These are phyloP conservation scores for Podarcis raffonei DNA, from an alignment of 2,113 vertebrate species.

Conservation along the genomic window DNA sequence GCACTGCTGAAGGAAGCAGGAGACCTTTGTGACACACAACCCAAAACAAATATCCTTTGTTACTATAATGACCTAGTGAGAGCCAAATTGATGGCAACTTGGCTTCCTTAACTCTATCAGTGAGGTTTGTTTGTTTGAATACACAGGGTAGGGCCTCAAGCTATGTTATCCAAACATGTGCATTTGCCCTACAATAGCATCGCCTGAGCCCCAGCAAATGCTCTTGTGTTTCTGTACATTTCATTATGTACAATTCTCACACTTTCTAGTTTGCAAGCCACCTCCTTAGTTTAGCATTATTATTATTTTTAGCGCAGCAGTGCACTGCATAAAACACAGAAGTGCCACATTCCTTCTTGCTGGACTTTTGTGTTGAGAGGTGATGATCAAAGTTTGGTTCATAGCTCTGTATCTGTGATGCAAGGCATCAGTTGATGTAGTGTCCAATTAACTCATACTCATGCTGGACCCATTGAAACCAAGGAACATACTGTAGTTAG, in stretches of 20 bases:
- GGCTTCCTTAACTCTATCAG: conserved; percentile 15
- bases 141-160: neutral
- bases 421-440: neutral
- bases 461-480: too few species aligned
- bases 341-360: neutral
- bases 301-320: neutral
- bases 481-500: too few species aligned
- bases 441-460: too few species aligned
- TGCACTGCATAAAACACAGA: neutral
- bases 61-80: conserved; percentile 40
- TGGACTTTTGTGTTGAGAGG: neutral
- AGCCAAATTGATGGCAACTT: conserved; percentile 36
- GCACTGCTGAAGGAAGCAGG: conserved; percentile 25
- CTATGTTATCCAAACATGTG: conserved; percentile 2
- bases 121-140: conserved; percentile 42
- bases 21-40: conserved; percentile 35
- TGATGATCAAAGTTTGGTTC: neutral
- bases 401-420: neutral
- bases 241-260: neutral
- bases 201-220: neutral
- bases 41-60: conserved; percentile 51
- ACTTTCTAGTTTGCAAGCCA: neutral
- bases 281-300: neutral
- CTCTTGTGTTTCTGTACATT: neutral
- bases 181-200: neutral